Evolutionary conservation across 2,888 invertebrate species (phyloP).

Genomic region (Amiota minor): DNA sequence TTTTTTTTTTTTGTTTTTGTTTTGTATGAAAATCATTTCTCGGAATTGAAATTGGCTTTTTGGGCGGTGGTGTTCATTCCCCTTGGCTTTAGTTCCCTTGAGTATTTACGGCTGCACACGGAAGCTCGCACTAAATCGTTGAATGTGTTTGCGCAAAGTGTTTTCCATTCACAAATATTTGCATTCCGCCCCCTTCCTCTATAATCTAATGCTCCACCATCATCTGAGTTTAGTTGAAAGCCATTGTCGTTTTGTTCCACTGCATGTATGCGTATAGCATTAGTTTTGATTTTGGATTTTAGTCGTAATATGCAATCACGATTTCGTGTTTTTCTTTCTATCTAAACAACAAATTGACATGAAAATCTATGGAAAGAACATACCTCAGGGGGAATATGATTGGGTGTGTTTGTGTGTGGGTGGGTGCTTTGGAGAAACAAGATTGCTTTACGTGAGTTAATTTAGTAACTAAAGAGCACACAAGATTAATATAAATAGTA

Average conservation of each 20-base stretch:
- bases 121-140: constrained; percentile 52
- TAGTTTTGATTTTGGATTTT: constrained; percentile 37
- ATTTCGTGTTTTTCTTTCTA: no score
- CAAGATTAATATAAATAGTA: no score
- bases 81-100: constrained; percentile 19
- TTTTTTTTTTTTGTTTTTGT: constrained; percentile 36
- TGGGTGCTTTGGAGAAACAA: no score
- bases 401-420: no score
- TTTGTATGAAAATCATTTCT: constrained; percentile 60
- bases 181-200: not conserved
- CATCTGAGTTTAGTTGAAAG: not conserved
- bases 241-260: constrained; percentile 19
- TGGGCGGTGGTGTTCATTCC: constrained; percentile 32
- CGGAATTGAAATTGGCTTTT: constrained; percentile 61
- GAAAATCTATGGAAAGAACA: no score
- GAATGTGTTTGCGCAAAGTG: constrained; percentile 62
- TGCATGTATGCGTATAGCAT: constrained; percentile 45
- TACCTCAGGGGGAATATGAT: no score
- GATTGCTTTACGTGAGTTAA: no score
- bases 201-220: not conserved
- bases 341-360: no score
- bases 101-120: constrained; percentile 39
- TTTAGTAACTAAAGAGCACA: no score
- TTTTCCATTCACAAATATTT: constrained; percentile 69
- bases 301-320: no score